Base-by-base conservation (phyloP, 1,140 invertebrate genomes). In the Drosophila subpulchrella region DNA sequence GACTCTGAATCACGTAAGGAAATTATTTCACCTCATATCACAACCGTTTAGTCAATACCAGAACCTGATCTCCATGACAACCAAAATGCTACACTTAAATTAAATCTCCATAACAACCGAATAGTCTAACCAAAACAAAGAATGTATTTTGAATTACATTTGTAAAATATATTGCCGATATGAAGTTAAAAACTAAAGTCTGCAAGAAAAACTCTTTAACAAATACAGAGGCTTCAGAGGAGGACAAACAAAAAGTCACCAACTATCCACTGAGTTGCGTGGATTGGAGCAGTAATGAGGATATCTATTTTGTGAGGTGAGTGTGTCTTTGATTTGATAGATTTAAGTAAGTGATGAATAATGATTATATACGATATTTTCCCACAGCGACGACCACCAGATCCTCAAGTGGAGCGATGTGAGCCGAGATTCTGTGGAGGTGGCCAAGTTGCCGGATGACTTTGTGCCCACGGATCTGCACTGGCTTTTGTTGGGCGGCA, bases 201-300 rank as follows among this genome's bases (percentile, higher is more conserved):
- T 91, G 90, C 53, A 91, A 91, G 15, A 89, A 76, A 51, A 73
- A 55, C 56, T 80, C 83, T 0, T 2, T 81, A 10, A 90, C 78
- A 56, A 56, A 32, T 32, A 8, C 46, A 3, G 73, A 90, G 34
- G 50, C n/a, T 7, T 3, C 59, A n/a, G 71, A 65, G n/a, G 46
- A 81, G 94, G 95, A 82, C 94, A 48, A 6, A 13, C 38, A 30
- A 11, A 59, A 61, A 15, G 27, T 39, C 53, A 96, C 97, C 92
- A 94, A 93, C 42, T 96, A 96, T 85, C 93, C 96, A 15, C 95
- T 97, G 6, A 96, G 96, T 62, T 98, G 97, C 93, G 96, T 98
- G 11, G 96, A 96, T 67, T 99, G 98, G 98, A 97, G 95, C 91
- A 97, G 95, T 77, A 95, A 97, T 36, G 98, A 99, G 92, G 97